Evolutionary conservation across 2,797 vertebrate genomes (phyloP), one percentile per base, ranked within the genome.

Genomic region (Pelobates cultripes): DNA sequence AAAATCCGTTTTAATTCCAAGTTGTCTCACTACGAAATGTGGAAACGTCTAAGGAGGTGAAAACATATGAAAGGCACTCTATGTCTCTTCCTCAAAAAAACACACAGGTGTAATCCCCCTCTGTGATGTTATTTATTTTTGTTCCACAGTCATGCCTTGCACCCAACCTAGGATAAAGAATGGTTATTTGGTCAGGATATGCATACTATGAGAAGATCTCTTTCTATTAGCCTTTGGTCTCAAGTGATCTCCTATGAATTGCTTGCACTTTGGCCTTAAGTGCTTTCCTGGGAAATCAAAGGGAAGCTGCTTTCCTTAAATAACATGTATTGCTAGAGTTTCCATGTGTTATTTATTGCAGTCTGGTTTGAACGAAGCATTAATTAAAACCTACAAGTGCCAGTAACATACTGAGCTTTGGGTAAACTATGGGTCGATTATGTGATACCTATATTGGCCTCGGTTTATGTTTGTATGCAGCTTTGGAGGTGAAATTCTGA

Each of bases 331-430:
- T 76, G n/a, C 68, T 43, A 15, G 68, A 43, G 53, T 72, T 67
- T 72, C 74, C 60, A 72, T 76, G 57, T 53, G 74, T 77, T 77
- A 70, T 70, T 82, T 77, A 73, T 77, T 77, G 60, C 60, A 68
- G 60, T 8, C 45, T 77, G 61, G 57, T 72, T 43, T 66, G 67
- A 9, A 78, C 41, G 61, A 28, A 44, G 60, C 13, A 67, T 53
- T 73, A 77, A 77, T 77, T 82, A 82, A 73, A 82, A 77, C 15
- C 80, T 77, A 45, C 69, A 67, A 47, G 69, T 77, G 69, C 69
- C 60, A 70, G 15, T 7, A 70, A 73, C 7, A 42, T 6, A 13
- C 40, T 17, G 12, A 75, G 44, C 57, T 60, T 57, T n/a, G 60
- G 68, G 69, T 68, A 72, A 82, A 77, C 44, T 73, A 57, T 10